Evolutionary conservation across 1,140 invertebrate species (phyloP), one percentile per base, ranked within the genome.

Genomic region (Solenopsis fugax): DNA sequence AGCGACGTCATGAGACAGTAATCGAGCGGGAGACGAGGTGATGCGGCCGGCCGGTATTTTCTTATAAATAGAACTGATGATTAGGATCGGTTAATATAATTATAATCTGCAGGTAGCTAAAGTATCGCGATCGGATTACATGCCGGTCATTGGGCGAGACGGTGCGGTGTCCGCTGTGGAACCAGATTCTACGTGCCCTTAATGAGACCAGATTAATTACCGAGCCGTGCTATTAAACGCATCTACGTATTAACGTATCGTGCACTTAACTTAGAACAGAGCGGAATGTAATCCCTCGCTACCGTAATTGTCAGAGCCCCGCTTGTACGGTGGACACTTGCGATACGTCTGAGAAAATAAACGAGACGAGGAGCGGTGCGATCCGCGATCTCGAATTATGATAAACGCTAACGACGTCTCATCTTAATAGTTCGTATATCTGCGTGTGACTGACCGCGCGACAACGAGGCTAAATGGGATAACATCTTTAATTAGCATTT

Each of bases 131-230:
- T 58, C 85, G 82, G 88, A 82, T 88, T 86, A 73, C 62, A 37
- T 34, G 67, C 48, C 21, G 62, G 48, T 69, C 54, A 34, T 29
- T 29, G 37, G 24, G 60, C 34, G 71, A 60, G 73, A 52, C 45
- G 41, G 48, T 54, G 50, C 34, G 50, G 12, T 77, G 54, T 50
- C 41, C 29, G 54, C 18, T 50, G 50, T 50, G 50, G 29, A 84
- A 85, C 88, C 69, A 69, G 87, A 77, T 80, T 88, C 62, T 60
- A 29, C 56, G 29, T 52, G 9, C 18, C 45, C 69, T 81, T 90
- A 90, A 90, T 69, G 87, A 90, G 87, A 86, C 71, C 65, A 67
- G 89, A 90, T 90, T 90, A 90, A 90, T 90, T 90, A 90, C 52
- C 89, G 81, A 21, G 81, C 72, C 62, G 48, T 58, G 77, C 90